These are phyloP conservation scores for Hylyphantes graminicola DNA, from an alignment of 1,140 invertebrate species.

Conservation along the genomic window DNA sequence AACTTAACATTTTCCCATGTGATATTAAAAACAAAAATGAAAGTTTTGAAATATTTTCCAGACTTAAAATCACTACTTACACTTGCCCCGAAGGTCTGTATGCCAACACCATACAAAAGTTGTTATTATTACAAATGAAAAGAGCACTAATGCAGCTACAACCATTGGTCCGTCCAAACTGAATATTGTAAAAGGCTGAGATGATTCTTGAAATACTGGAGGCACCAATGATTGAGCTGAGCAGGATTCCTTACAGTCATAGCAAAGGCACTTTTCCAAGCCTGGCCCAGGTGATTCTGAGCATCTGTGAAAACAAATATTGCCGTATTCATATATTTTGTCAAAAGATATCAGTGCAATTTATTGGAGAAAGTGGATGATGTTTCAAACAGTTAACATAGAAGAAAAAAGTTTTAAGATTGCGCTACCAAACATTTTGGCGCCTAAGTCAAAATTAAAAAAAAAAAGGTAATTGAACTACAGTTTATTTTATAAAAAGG, in stretches of 20 bases:
- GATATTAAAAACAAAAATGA: background rate
- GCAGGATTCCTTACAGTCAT: conserved; percentile 87
- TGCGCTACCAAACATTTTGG: background rate
- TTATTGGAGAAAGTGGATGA: background rate
- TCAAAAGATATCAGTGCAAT: background rate
- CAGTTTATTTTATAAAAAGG: background rate
- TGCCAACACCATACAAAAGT: no score
- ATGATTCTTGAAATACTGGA: conserved; percentile 74
- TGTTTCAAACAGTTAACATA: background rate
- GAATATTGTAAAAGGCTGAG: conserved; percentile 76
- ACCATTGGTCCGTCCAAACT: conserved; percentile 80
- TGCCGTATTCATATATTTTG: background rate
- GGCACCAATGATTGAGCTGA: conserved; percentile 68
- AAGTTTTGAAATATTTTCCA: background rate
- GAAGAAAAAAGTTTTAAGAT: background rate
- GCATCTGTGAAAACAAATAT: conserved; percentile 18
- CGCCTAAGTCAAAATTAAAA: background rate
- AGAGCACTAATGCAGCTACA: conserved; percentile 72
- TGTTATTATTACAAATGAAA: conserved; percentile 34
- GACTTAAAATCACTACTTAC: background rate
- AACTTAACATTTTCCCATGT: background rate
- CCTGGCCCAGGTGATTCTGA: conserved; percentile 35
- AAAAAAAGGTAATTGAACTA: background rate
- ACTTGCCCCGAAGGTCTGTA: no score
- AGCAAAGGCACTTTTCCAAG: conserved; percentile 81